These are phyloP conservation scores for Synanthedon tipuliformis DNA, from an alignment of 2,888 invertebrate species.

Conservation along the genomic window DNA sequence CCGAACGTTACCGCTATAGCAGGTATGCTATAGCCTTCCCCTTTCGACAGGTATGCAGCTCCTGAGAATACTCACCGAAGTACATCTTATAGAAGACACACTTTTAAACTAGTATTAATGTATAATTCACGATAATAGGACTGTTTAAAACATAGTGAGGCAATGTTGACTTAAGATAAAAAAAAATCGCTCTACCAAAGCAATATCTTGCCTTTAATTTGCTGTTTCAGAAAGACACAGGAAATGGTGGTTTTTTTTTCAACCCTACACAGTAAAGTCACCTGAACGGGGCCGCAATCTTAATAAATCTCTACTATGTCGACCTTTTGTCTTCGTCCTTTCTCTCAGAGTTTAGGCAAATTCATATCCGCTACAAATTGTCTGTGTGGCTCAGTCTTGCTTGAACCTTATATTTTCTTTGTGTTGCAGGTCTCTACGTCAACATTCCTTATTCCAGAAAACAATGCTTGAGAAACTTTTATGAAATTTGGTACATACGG, in stretches of 20 bases:
- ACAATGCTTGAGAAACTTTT: slow-evolving; percentile 35
- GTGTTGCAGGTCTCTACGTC: slow-evolving; percentile 22
- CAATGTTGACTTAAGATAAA: too few relatives aligned
- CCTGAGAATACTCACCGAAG: too few relatives aligned
- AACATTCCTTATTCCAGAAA: slow-evolving; percentile 25
- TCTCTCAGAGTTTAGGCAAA: slow-evolving; percentile 51
- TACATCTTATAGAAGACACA: too few relatives aligned
- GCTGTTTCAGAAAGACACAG: too few relatives aligned
- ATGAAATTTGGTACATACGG: slow-evolving; percentile 43
- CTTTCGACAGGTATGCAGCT: too few relatives aligned
- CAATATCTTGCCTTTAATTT: too few relatives aligned
- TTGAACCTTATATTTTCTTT: slow-evolving; percentile 27
- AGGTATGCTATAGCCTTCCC: too few relatives aligned
- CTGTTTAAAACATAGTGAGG: too few relatives aligned
- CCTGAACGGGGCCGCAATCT: slow-evolving; percentile 38
- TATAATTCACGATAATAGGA: too few relatives aligned
- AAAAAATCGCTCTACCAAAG: too few relatives aligned
- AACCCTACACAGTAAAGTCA: slow-evolving; percentile 10
- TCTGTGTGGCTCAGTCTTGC: slow-evolving; percentile 27
- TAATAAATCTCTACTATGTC: slow-evolving; percentile 51
- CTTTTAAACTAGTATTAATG: too few relatives aligned
- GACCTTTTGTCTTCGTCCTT: slow-evolving; percentile 57
- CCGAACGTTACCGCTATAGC: too few relatives aligned
- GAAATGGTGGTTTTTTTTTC: slow-evolving; percentile 9
- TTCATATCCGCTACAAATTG: slow-evolving; percentile 54